Conservation (phyloP, 2,888 invertebrate species). For the Pemphredon lugubris region DNA sequence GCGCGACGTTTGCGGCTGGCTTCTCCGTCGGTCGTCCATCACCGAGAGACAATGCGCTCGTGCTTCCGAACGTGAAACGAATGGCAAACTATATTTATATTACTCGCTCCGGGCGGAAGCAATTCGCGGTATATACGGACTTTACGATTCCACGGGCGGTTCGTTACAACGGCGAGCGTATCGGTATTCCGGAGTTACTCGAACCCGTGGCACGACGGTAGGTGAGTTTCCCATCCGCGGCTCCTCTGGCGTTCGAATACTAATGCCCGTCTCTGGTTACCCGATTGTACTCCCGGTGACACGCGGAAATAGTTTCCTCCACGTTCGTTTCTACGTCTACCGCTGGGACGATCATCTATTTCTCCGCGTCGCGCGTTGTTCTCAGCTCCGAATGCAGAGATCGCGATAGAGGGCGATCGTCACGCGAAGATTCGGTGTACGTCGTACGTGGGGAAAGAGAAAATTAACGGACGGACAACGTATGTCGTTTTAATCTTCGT, state of each 20-base stretch:
- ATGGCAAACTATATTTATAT: constrained; percentile 50
- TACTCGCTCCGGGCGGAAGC: constrained; percentile 27
- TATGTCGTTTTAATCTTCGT: no score
- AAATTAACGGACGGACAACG: neutral
- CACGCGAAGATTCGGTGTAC: no score
- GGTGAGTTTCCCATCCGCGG: constrained; percentile 63
- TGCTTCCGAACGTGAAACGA: constrained; percentile 41
- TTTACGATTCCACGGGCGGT: constrained; percentile 49
- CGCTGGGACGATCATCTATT: constrained; percentile 34
- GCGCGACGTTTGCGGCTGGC: neutral
- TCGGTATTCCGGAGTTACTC: constrained; percentile 57
- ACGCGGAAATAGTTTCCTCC: constrained; percentile 58
- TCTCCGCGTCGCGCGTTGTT: constrained; percentile 36
- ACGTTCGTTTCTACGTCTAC: constrained; percentile 24
- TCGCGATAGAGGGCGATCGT: no score
- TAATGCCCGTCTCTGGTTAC: constrained; percentile 56
- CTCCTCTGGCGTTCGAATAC: constrained; percentile 59
- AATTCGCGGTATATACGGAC: constrained; percentile 43
- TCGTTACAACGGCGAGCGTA: constrained; percentile 41
- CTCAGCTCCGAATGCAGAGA: neutral
- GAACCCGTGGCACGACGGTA: constrained; percentile 52
- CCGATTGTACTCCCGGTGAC: constrained; percentile 56
- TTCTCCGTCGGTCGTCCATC: constrained; percentile 11
- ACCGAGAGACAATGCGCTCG: constrained; percentile 28
- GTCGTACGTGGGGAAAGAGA: no score